Evolutionary conservation across 2,113 vertebrate species (phyloP), one percentile per base, ranked within the genome.

Genomic region (Lasiurus borealis): DNA sequence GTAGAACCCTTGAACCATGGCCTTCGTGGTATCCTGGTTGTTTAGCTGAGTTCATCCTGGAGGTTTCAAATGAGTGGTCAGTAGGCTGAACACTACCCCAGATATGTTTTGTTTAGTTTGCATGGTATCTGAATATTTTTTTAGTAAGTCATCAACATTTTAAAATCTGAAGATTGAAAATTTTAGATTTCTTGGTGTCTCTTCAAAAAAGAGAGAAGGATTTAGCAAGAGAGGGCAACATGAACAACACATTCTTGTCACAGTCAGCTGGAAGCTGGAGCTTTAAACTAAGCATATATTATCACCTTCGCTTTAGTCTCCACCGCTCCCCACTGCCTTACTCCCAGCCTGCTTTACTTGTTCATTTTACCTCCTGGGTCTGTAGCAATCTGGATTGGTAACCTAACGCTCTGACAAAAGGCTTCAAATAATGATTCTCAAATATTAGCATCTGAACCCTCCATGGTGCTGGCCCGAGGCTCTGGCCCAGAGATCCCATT

Each of bases 161-260:
- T 90, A 14, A 84, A 94, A 92, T 14, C 27, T 36, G 15, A 57
- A 83, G 50, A 68, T 59, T 92, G 68, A 87, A 90, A 87, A 46
- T 85, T 84, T n/a, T 31, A 76, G 54, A 93, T 78, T 92, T 52
- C 64, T 84, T 80, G 5, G 27, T 46, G 48, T 72, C 15, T 48
- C 16, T 86, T 85, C 0, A 73, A 19, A 50, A 44, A 62, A 52
- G 31, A 46, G 52, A 78, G 4, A 27, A 68, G 40, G 25, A 44
- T 57, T 29, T 29, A 15, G 21, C 27, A 54, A 77, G 18, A 6
- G 3, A 34, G 12, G 40, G 10, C 72, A 66, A 34, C 71, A 66
- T 1, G 3, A 11, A 48, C 18, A 66, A 18, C 44, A 29, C 40
- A 23, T 50, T 84, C 25, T 85, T 68, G 13, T 25, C 36, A 27